Evolutionary conservation across 2,888 invertebrate species (phyloP).

Genomic region (Strigamia transsilvanica): DNA sequence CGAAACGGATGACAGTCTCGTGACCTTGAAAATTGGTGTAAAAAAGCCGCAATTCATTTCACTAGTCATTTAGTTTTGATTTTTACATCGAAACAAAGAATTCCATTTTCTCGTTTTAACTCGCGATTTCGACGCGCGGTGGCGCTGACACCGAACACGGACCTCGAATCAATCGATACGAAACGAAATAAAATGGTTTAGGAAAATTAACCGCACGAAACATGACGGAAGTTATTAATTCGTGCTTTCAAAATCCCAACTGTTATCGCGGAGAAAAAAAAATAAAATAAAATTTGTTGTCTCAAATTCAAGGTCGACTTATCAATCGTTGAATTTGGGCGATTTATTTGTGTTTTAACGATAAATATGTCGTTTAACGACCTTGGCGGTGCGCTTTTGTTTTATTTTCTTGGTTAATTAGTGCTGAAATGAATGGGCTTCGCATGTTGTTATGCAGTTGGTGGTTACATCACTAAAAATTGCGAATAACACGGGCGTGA

Average conservation of each 20-base stretch:
- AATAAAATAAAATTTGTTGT: too few relatives aligned
- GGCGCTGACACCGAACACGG: not conserved
- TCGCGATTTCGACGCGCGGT: too few relatives aligned
- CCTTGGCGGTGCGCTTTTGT: not conserved
- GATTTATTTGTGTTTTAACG: too few relatives aligned
- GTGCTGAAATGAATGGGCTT: too few relatives aligned
- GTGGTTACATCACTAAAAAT: too few relatives aligned
- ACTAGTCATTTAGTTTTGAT: not conserved
- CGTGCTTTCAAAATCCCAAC: not conserved
- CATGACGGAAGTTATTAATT: conserved; percentile 6
- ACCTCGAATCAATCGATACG: not conserved
- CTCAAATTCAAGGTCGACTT: too few relatives aligned
- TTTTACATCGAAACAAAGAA: not conserved
- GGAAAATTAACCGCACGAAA: not conserved
- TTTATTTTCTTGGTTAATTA: not conserved
- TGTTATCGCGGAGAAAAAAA: not conserved
- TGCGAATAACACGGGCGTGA: too few relatives aligned
- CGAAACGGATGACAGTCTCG: conserved; percentile 4
- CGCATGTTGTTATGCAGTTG: too few relatives aligned
- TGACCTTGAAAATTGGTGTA: not conserved
- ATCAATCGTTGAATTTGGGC: too few relatives aligned
- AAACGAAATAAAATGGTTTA: not conserved
- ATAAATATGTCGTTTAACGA: not conserved
- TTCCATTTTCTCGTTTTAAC: not conserved
- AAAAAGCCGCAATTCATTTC: not conserved